A percentile compares a stretch with the other conserved stretches of the same genome.
Conservation (phyloP, 2,113 vertebrate species). For the Ceyx margarethae region DNA sequence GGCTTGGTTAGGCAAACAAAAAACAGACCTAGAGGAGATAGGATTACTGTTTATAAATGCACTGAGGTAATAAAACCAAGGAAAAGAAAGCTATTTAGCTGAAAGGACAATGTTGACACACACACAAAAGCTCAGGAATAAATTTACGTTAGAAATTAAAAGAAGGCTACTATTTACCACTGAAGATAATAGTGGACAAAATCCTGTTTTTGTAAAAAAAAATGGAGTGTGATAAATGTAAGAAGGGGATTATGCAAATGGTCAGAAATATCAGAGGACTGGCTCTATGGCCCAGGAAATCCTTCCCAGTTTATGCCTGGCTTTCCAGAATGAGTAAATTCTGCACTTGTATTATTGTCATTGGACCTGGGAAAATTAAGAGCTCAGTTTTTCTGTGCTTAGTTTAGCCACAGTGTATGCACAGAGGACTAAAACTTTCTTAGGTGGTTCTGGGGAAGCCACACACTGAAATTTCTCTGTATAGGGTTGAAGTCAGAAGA, state of each 20-base stretch:
- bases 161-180: not conserved
- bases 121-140: not conserved
- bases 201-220: not conserved
- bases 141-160: not conserved
- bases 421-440: not conserved
- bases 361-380: not conserved
- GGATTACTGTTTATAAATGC: not conserved
- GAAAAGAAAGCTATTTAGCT: not conserved
- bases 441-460: not conserved
- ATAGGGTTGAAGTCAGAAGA: slow-evolving; percentile 10
- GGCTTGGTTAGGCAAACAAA: not conserved
- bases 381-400: not conserved
- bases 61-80: not conserved
- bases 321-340: not conserved
- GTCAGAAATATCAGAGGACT: not conserved
- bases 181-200: not conserved
- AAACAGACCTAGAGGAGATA: not conserved
- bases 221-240: not conserved
- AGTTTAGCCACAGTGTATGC: not conserved
- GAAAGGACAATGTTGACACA: not conserved
- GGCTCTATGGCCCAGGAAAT: not conserved
- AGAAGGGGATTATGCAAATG: not conserved
- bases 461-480: not conserved
- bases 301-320: not conserved
- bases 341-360: not conserved